These are phyloP conservation scores for Tragulus kanchil DNA, from an alignment of 2,113 vertebrate species.

Conservation along the genomic window DNA sequence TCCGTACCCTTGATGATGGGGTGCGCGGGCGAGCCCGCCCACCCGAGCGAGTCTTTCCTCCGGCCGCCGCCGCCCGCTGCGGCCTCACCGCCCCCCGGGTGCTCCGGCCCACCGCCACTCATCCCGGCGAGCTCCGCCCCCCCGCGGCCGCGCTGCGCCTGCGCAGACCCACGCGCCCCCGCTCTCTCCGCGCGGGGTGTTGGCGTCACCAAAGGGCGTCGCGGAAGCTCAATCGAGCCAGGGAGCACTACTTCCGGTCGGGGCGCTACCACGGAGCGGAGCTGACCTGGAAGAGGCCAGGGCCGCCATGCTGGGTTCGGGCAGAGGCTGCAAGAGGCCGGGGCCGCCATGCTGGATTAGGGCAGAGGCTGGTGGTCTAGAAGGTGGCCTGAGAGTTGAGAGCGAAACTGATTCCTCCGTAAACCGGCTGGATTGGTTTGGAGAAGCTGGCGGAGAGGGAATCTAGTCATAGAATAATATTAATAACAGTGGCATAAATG, in stretches of 20 bases:
- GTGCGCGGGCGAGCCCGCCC: slow-evolving; percentile 77
- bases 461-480: not conserved
- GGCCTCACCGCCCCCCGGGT: not conserved
- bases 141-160: not conserved
- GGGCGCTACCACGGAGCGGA: fast-evolving
- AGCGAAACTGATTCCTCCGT: not conserved
- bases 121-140: slow-evolving; percentile 61
- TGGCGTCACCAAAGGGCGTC: slow-evolving; percentile 55
- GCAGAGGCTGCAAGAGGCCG: not conserved
- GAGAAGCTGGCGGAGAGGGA: not conserved
- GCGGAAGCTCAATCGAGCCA: fast-evolving
- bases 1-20: slow-evolving; percentile 88
- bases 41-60: slow-evolving; percentile 77
- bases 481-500: not conserved
- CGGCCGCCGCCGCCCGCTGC: not conserved
- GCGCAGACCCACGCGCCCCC: not conserved
- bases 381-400: not conserved
- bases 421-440: not conserved
- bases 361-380: not conserved
- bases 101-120: slow-evolving; percentile 68
- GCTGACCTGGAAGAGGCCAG: fast-evolving
- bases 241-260: too few species aligned
- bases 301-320: not conserved
- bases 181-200: fast-evolving
- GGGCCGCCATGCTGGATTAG: not conserved